phyloP scores from a whole-genome alignment of 1,140 invertebrate genomes.

The Lycorma delicatula region DNA sequence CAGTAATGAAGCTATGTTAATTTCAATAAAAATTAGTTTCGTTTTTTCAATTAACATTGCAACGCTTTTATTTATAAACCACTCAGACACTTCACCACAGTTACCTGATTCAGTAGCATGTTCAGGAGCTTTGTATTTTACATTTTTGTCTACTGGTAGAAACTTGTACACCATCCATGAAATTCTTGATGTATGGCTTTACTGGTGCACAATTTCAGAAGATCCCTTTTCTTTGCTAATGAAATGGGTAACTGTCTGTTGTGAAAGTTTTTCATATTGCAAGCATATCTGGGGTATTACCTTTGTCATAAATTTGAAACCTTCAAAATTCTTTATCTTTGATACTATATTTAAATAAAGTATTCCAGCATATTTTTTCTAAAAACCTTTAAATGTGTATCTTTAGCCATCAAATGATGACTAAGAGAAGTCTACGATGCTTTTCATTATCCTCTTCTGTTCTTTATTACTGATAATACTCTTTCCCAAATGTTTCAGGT shows the following conservation, averaged over 20 bases:
- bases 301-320: not conserved
- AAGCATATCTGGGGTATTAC: not conserved
- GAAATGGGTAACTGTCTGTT: conserved; percentile 3
- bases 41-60: too few relatives aligned
- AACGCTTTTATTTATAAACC: too few relatives aligned
- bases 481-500: too few relatives aligned
- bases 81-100: too few relatives aligned
- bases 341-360: not conserved
- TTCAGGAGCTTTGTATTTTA: too few relatives aligned
- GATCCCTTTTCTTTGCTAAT: not conserved
- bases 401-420: not conserved
- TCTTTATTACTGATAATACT: too few relatives aligned
- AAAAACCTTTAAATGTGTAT: not conserved
- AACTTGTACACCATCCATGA: conserved; percentile 1
- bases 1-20: too few relatives aligned
- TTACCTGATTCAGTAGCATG: too few relatives aligned
- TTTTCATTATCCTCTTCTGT: too few relatives aligned
- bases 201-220: not conserved
- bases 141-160: too few relatives aligned
- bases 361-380: not conserved
- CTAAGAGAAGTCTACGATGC: not conserved
- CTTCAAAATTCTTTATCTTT: not conserved
- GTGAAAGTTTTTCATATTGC: not conserved
- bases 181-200: not conserved
- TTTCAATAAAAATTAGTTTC: too few relatives aligned